Conservation (phyloP, 2,888 invertebrate species). For the Mythimna pallens region DNA sequence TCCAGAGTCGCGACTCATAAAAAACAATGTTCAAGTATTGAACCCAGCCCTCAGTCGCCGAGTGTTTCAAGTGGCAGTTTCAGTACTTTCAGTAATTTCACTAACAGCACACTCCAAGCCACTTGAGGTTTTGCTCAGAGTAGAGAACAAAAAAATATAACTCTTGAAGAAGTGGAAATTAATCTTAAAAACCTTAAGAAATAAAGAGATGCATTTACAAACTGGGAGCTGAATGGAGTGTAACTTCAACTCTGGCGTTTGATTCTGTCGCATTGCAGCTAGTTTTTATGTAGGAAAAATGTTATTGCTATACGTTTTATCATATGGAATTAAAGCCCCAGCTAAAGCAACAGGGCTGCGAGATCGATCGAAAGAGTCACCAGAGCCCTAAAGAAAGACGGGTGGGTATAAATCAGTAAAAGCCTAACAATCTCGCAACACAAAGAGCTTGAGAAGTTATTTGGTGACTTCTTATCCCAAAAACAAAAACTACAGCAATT, state of each 20-base stretch:
- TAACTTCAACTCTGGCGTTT: slow-evolving; percentile 13
- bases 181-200: slow-evolving; percentile 59
- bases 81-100: slow-evolving; percentile 73
- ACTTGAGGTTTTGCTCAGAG: slow-evolving; percentile 59
- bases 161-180: slow-evolving; percentile 62
- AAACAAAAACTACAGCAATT: no score
- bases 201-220: slow-evolving; percentile 55
- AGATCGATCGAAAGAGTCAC: no score
- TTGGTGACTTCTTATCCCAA: no score
- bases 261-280: slow-evolving; percentile 46
- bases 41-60: slow-evolving; percentile 65
- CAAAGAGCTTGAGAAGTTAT: no score
- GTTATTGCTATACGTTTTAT: not conserved
- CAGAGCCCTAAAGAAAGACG: no score
- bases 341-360: no score
- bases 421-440: no score
- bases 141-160: slow-evolving; percentile 60
- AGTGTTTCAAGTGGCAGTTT: slow-evolving; percentile 75
- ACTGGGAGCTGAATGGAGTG: slow-evolving; percentile 23
- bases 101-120: slow-evolving; percentile 63
- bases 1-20: slow-evolving; percentile 47
- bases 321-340: not conserved
- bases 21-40: slow-evolving; percentile 62
- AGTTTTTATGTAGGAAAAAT: not conserved
- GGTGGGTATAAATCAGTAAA: no score